phyloP scores from a whole-genome alignment of 2,113 vertebrate genomes.

The Pao palembangensis region DNA sequence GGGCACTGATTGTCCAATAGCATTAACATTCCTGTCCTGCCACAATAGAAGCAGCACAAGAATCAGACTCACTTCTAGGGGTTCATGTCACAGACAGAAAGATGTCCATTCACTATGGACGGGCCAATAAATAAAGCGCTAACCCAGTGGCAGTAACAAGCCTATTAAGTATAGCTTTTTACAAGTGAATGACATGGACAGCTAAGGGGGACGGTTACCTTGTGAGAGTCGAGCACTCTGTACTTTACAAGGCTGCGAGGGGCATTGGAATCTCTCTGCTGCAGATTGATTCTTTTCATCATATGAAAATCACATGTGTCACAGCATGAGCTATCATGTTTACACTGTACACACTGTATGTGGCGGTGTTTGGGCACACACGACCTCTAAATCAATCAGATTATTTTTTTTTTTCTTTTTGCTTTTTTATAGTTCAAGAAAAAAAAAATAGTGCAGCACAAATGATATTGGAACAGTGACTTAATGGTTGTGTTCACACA shows the following conservation, averaged over 20 bases:
- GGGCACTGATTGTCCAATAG: conserved; percentile 65
- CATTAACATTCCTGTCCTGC: conserved; percentile 67
- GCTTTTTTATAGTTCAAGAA: too few relatives aligned
- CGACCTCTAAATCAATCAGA: too few relatives aligned
- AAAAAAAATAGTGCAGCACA: too few relatives aligned
- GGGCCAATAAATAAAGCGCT: conserved; percentile 75
- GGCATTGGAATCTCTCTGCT: conserved; percentile 36
- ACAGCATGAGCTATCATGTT: conserved; percentile 42
- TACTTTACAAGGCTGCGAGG: conserved; percentile 60
- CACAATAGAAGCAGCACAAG: conserved; percentile 58
- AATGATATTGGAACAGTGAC: too few relatives aligned
- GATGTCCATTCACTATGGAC: conserved; percentile 63
- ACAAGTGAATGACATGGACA: conserved; percentile 70
- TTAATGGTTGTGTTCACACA: too few relatives aligned
- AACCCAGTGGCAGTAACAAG: conserved; percentile 71
- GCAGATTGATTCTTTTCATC: conserved; percentile 52
- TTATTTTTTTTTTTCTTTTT: too few relatives aligned
- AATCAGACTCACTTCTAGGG: conserved; percentile 68
- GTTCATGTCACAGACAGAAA: conserved; percentile 64
- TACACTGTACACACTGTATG: conserved; percentile 19
- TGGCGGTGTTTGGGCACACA: too few relatives aligned
- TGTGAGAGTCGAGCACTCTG: conserved; percentile 36
- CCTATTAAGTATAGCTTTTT: conserved; percentile 73
- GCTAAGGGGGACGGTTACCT: conserved; percentile 58
- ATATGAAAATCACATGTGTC: conserved; percentile 40